These are phyloP conservation scores for Hyaena hyaena DNA, from an alignment of 2,113 vertebrate species.

Conservation along the genomic window DNA sequence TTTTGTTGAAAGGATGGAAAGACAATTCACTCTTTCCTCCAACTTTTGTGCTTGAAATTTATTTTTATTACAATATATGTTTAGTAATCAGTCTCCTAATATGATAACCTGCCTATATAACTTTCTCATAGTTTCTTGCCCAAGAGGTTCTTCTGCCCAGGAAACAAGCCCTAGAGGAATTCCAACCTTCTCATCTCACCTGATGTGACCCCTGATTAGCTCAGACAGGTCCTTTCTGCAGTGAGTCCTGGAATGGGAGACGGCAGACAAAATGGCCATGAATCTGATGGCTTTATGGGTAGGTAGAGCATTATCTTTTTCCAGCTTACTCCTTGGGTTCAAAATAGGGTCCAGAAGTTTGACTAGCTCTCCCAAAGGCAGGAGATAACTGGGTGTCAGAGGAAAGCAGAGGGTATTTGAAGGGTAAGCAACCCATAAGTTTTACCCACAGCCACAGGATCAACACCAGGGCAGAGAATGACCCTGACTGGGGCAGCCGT, in stretches of 20 bases:
- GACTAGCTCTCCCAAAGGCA: neutral
- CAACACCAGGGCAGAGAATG: neutral
- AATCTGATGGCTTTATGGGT: neutral
- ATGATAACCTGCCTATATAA: neutral
- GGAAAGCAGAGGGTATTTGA: neutral
- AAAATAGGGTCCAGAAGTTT: neutral
- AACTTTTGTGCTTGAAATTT: neutral
- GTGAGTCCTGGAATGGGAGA: accelerated
- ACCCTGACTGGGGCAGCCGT: accelerated
- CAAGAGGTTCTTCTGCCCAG: neutral
- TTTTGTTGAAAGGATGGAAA: neutral
- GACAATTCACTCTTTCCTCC: neutral
- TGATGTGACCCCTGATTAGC: neutral
- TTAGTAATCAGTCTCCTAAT: neutral
- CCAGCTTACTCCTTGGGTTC: neutral
- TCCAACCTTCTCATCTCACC: neutral
- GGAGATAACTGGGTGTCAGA: accelerated
- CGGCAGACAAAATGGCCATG: neutral
- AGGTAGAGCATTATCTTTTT: neutral
- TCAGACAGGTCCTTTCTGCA: accelerated
- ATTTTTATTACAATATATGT: neutral
- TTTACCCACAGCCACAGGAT: neutral
- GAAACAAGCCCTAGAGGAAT: neutral
- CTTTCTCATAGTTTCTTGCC: neutral
- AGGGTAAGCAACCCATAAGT: neutral